Base-by-base conservation (phyloP, 2,888 invertebrate genomes). In the Folsomia manolachei region DNA sequence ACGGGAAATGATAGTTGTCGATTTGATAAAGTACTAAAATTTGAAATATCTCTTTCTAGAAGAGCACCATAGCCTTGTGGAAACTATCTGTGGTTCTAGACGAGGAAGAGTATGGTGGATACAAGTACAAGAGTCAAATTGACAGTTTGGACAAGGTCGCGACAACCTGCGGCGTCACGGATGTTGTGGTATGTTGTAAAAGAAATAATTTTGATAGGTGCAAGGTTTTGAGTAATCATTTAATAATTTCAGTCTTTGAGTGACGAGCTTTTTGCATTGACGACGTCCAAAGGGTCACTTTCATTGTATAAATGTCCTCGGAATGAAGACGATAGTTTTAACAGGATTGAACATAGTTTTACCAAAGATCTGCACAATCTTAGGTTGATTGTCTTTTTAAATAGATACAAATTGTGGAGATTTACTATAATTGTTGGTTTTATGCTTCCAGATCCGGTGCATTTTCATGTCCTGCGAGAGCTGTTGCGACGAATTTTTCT, bases 51-150 rank as follows among this genome's bases (percentile, higher is more conserved):
- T 64, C 27, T 60, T 24, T 68, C 21, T 63, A 80, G 80, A 71
- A 72, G 39, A 80, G 77, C 27, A 72, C 73, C 7, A 67, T 80
- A 0, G 70, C 69, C 4, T 63, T 80, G 11, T 80, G 78, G 78
- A 69, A 71, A 23, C 56, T 78, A 39, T 68, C 64, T 24, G 69
- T 73, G 1, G 70, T 69, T 51, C 67, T 1, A 71, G 71, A 27
- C 73, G 75, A 11, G 70, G 72, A 27, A 7, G 70, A 69, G 21
- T 73, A 73, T 27, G 66, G 56, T 1, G 26, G n/a, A n/a, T n/a
- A n/a, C n/a, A 39, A 39, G 39, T 39, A 9, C 14, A 39, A 39
- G 4, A 39, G 39, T 39, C 39, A 39, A 39, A 14, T 39, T 4
- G 14, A 39, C 14, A 39, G 39, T 39, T 39, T 39, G 14, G 4